Percentiles rank a stretch among this genome's conserved stretches.
Evolutionary conservation across 2,888 invertebrate genomes (phyloP).

Genomic region (Furcula furcula): DNA sequence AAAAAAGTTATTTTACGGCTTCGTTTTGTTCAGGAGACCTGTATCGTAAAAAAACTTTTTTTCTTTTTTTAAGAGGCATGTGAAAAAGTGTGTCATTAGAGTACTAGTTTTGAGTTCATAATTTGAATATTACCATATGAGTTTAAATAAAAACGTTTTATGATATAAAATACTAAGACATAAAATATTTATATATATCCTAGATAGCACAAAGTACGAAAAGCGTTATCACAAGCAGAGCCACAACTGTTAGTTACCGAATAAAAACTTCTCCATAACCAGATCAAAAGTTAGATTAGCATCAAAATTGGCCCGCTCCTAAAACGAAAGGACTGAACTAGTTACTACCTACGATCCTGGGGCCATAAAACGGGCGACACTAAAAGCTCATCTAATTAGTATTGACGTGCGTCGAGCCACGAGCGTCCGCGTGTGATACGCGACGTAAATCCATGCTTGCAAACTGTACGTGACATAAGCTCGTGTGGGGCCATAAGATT

Average conservation of each 20-base stretch:
- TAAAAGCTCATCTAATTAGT: constrained; percentile 50
- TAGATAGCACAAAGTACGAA: too few relatives aligned
- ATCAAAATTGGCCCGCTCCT: constrained; percentile 40
- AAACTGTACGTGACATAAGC: constrained; percentile 35
- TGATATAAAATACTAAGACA: too few relatives aligned
- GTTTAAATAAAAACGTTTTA: too few relatives aligned
- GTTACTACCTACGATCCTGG: constrained; percentile 45
- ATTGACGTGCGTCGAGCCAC: constrained; percentile 34
- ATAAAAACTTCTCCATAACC: constrained; percentile 38
- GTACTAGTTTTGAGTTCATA: too few relatives aligned
- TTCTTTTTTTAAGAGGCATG: too few relatives aligned
- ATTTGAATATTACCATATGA: too few relatives aligned
- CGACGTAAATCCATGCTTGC: constrained; percentile 36
- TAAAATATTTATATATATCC: not conserved
- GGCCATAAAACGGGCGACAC: constrained; percentile 40
- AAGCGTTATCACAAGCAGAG: constrained; percentile 1
- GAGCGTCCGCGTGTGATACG: constrained; percentile 24
- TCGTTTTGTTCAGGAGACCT: too few relatives aligned
- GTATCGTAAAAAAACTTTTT: too few relatives aligned
- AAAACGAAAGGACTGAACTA: constrained; percentile 38
- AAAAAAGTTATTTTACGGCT: too few relatives aligned
- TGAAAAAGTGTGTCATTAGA: too few relatives aligned
- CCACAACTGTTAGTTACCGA: constrained; percentile 19
- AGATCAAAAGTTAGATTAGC: constrained; percentile 53
- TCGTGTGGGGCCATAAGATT: constrained; percentile 13